Percentiles rank a stretch among this genome's conserved stretches.
These are phyloP conservation scores for Thereva unica DNA, from an alignment of 2,888 invertebrate genomes.

Conservation along the genomic window DNA sequence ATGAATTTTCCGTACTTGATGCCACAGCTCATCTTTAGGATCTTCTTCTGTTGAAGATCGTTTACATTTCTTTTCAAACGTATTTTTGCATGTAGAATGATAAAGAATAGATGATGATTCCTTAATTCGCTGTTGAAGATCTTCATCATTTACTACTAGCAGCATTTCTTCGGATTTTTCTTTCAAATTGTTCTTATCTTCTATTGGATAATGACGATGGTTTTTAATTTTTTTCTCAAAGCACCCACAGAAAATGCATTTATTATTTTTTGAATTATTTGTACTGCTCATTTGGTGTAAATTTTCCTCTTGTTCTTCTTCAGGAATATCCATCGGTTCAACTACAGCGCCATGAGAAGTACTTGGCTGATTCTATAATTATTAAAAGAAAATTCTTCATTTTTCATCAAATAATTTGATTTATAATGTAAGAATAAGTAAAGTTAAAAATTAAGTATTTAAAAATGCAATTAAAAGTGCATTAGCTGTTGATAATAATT, in stretches of 20 bases:
- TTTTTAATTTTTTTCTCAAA: constrained; percentile 5
- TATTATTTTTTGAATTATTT: too few species aligned
- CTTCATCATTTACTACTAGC: too few species aligned
- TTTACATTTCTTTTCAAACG: neutral
- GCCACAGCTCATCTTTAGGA: constrained; percentile 2
- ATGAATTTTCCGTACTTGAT: neutral
- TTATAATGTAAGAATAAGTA: too few species aligned
- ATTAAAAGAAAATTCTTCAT: neutral
- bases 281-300: too few species aligned
- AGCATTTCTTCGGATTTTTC: constrained; percentile 2
- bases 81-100: neutral
- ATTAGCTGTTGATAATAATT: too few species aligned
- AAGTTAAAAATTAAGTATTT: too few species aligned
- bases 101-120: constrained; percentile 5
- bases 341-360: neutral
- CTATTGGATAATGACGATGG: constrained; percentile 4
- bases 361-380: constrained; percentile 3
- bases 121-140: too few species aligned
- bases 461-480: too few species aligned
- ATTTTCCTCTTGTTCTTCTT: too few species aligned
- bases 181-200: neutral
- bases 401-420: too few species aligned
- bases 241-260: constrained; percentile 10
- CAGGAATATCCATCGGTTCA: constrained; percentile 1
- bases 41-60: neutral